A percentile compares a stretch with the other conserved stretches of the same genome.
Conservation (phyloP, 2,113 vertebrate species). For the Tenebrosternarchus preto region DNA sequence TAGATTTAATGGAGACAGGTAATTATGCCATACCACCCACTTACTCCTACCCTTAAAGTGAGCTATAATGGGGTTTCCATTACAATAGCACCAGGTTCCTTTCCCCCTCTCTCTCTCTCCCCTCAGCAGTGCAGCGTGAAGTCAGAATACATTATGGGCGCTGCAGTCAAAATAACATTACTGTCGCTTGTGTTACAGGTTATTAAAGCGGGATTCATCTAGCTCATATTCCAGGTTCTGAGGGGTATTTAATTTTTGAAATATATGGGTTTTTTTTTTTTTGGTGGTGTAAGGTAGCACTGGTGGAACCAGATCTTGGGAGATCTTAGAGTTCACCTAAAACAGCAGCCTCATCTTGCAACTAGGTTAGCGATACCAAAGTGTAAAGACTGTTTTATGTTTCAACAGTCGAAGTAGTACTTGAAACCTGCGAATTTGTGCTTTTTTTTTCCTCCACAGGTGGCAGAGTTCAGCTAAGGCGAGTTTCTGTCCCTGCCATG, state of each 20-base stretch:
- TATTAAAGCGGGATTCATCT: conserved; percentile 41
- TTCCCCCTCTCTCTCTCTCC: conserved; percentile 47
- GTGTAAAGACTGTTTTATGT: too few species aligned
- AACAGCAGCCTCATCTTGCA: not conserved
- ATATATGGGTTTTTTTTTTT: too few species aligned
- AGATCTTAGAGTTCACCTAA: not conserved
- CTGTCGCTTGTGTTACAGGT: conserved; percentile 35
- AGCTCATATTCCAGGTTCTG: conserved; percentile 5
- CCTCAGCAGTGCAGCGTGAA: conserved; percentile 38
- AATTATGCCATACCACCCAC: conserved; percentile 56
- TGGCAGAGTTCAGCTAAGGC: too few species aligned
- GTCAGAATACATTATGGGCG: conserved; percentile 47
- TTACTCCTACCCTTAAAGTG: conserved; percentile 52
- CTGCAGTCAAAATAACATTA: conserved; percentile 54
- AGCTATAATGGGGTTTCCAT: conserved; percentile 55
- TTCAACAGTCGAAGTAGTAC: too few species aligned
- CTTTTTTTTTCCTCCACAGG: not conserved
- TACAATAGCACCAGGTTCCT: conserved; percentile 46
- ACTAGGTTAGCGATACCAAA: not conserved
- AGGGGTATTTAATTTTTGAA: too few species aligned
- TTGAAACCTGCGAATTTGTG: not conserved
- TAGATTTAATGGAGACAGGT: conserved; percentile 43
- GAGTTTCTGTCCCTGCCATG: not conserved
- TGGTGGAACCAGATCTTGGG: conserved; percentile 9
- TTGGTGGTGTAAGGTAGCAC: not conserved